These are phyloP conservation scores for Amphiduros pacificus DNA, from an alignment of 2,888 invertebrate genomes.

Conservation along the genomic window DNA sequence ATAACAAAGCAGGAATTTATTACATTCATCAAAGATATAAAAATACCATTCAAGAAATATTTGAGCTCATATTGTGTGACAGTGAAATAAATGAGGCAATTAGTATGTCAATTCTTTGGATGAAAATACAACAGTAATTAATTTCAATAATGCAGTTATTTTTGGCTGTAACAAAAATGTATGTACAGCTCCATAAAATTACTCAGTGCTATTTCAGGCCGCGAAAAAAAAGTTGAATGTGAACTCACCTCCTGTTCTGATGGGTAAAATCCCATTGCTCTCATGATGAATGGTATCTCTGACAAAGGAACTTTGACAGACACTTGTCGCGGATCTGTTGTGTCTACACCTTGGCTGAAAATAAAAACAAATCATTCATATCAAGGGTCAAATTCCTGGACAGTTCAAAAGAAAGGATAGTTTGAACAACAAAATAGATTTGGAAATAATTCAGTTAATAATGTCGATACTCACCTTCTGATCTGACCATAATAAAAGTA, in stretches of 20 bases:
- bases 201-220: too few species aligned
- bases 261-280: slow-evolving; percentile 76
- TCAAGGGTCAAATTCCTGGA: neutral
- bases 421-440: neutral
- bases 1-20: neutral
- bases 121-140: too few species aligned
- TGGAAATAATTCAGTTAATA: neutral
- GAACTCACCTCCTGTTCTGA: slow-evolving; percentile 71
- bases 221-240: too few species aligned
- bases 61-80: too few species aligned
- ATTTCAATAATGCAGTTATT: neutral
- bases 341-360: slow-evolving; percentile 69
- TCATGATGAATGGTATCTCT: slow-evolving; percentile 74
- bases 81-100: too few species aligned
- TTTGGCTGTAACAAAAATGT: too few species aligned
- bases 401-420: neutral
- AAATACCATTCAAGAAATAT: too few species aligned
- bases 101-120: too few species aligned
- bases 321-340: slow-evolving; percentile 67
- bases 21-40: too few species aligned
- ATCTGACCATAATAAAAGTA: slow-evolving; percentile 79
- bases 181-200: too few species aligned
- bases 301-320: slow-evolving; percentile 68
- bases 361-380: neutral
- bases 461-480: slow-evolving; percentile 60